Conservation (phyloP, 2,797 vertebrate species). For the Acipenser oxyrinchus region DNA sequence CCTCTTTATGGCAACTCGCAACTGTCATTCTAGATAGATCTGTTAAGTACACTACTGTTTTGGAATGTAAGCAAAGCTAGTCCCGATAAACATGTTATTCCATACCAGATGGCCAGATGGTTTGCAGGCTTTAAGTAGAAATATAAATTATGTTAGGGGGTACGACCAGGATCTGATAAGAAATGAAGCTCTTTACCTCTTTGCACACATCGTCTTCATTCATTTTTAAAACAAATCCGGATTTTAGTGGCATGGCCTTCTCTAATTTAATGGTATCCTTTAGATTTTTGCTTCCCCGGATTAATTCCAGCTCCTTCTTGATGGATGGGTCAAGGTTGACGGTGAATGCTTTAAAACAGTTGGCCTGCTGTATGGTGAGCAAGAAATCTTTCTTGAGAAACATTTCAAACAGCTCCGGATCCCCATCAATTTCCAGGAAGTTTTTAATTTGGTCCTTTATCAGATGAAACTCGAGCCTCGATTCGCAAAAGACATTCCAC, state of each 20-base stretch:
- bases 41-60: no score
- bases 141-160: background rate
- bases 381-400: conserved; percentile 69
- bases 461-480: conserved; percentile 60
- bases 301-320: conserved; percentile 63
- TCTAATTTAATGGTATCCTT: conserved; percentile 40
- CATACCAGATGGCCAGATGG: no score
- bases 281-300: conserved; percentile 54
- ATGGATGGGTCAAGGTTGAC: conserved; percentile 82
- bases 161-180: background rate
- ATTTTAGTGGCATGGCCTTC: conserved; percentile 41
- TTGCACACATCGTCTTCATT: conserved; percentile 50
- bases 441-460: conserved; percentile 57
- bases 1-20: no score
- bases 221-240: conserved; percentile 52
- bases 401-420: conserved; percentile 74
- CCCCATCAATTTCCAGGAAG: conserved; percentile 70
- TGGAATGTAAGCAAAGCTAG: no score
- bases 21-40: no score
- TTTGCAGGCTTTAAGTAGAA: background rate
- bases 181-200: conserved; percentile 48
- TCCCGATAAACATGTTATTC: no score
- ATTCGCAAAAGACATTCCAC: conserved; percentile 69
- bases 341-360: conserved; percentile 45
- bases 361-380: conserved; percentile 58